Evolutionary conservation across 2,797 vertebrate genomes (phyloP).

Genomic region (Cercopithecus petaurista): DNA sequence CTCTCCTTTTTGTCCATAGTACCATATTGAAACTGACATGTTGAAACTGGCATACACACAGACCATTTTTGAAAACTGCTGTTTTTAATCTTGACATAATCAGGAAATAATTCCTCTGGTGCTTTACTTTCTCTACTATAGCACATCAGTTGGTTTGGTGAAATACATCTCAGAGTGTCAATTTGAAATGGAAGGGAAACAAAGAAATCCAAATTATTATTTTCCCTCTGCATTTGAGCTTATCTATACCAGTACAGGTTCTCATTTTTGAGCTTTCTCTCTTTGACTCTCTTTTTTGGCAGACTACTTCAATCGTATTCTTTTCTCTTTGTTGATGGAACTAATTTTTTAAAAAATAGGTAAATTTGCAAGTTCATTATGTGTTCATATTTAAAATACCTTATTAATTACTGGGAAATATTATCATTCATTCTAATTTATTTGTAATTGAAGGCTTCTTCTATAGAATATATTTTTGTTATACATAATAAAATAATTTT

Average conservation of each 20-base stretch:
- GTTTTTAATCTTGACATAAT: conserved; percentile 48
- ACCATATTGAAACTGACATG: neutral
- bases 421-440: neutral
- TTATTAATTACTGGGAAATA: neutral
- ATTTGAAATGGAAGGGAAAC: neutral
- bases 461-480: neutral
- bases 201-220: neutral
- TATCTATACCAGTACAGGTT: neutral
- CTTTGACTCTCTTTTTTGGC: neutral
- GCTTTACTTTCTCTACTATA: neutral
- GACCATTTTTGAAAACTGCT: neutral
- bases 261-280: neutral
- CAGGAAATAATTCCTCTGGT: neutral
- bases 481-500: neutral
- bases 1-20: neutral
- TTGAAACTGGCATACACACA: neutral
- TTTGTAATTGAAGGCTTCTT: neutral
- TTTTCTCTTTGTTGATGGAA: neutral
- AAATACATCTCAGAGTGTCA: neutral
- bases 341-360: neutral
- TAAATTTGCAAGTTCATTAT: neutral
- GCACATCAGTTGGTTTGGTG: neutral
- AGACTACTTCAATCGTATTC: neutral
- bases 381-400: neutral
- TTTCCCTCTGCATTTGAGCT: neutral